Evolutionary conservation across 2,113 vertebrate species (phyloP).

Genomic region (Protobothrops flavoviridis): DNA sequence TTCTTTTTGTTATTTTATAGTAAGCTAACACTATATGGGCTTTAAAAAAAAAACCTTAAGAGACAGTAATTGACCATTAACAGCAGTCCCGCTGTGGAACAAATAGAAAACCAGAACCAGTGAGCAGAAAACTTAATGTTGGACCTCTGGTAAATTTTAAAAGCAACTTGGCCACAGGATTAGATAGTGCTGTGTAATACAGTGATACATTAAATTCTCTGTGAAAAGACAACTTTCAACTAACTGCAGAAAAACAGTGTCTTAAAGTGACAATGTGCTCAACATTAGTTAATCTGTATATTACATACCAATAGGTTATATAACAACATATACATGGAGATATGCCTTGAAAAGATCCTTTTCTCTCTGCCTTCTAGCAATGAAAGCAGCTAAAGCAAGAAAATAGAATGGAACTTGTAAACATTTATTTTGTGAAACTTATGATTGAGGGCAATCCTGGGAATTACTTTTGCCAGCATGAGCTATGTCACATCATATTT

Average conservation of each 20-base stretch:
- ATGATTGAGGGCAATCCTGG: not conserved
- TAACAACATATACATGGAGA: not conserved
- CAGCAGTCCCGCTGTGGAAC: not conserved
- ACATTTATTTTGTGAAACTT: not conserved
- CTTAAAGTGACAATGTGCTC: not conserved
- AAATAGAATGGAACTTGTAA: not conserved
- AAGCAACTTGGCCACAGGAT: not conserved
- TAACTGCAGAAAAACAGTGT: not conserved
- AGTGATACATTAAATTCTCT: not conserved
- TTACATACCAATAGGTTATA: not conserved
- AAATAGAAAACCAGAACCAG: not conserved
- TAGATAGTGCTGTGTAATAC: not conserved
- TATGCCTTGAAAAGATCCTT: not conserved
- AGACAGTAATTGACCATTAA: not conserved
- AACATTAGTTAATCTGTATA: not conserved
- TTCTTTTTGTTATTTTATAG: not conserved
- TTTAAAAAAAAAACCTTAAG: not conserved
- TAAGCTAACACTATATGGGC: not conserved
- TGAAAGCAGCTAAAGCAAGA: not conserved
- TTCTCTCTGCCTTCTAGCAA: not conserved
- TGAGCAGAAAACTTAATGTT: not conserved
- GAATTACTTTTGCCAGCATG: not conserved
- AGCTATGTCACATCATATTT: not conserved
- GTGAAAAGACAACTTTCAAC: not conserved
- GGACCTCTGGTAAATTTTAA: not conserved